Evolutionary conservation across 2,888 invertebrate genomes (phyloP), one percentile per base, ranked within the genome.

Genomic region (Idaea straminata): DNA sequence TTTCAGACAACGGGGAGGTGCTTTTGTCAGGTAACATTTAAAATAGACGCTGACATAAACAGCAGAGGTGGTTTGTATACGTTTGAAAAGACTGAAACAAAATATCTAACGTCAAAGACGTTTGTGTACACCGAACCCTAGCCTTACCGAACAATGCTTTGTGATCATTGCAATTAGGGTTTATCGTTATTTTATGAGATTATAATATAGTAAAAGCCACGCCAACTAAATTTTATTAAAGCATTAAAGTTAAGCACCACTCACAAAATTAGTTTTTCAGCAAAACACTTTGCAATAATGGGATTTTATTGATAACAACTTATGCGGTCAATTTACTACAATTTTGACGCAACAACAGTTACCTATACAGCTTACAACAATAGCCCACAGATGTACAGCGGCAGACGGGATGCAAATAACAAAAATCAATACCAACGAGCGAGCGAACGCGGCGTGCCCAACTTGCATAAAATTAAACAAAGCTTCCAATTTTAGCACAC

Each of bases 401-500:
- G 85, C 89, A 91, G 91, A 89, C 90, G 84, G 84, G 90, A 90
- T 90, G 91, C 88, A 92, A 91, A 92, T 92, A 92, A 90, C 90
- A 87, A 91, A 91, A 92, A 92, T 92, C 92, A 87, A 92, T 92
- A 92, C 68, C 85, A 72, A 71, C 74, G 80, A 84, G 82, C 84
- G 84, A 78, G 80, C 78, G 84, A 84, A 84, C 84, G 84, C 83
- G 82, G 82, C 78, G 81, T 77, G 78, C 78, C 81, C 83, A 84
- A 88, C 88, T 83, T 87, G 86, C 84, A 86, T 87, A 81, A 88
- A 89, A 89, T 88, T 88, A 87, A 71, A 84, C 81, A 76, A 78
- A 66, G 67, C 63, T 77, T 73, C 79, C 81, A 72, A 83, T 84
- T 86, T 86, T 80, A 84, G 80, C 78, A 79, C 79, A 79, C 74